Base-by-base conservation (phyloP, 1,140 invertebrate species). In the Rhyzopertha dominica region DNA sequence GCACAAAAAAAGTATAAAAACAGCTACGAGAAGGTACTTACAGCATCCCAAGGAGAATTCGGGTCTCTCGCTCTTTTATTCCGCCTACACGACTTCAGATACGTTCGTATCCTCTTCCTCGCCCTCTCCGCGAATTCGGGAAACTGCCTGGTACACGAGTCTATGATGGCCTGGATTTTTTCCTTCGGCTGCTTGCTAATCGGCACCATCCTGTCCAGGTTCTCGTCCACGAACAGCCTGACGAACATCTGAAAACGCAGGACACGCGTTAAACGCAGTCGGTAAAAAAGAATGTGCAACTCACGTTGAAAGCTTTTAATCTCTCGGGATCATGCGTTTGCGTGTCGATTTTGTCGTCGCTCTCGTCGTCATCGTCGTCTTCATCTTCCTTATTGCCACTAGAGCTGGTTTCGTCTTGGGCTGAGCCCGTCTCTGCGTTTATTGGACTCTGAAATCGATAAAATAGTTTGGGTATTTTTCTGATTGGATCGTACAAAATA, bases 101-200 rank as follows among this genome's bases (percentile, higher is more conserved):
- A 97, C 32, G 94, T 96, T 57, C 93, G 76, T 62, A 97, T 95
- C 37, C 94, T 75, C 74, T 97, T 96, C 49, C 93, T 77, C 30
- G 93, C 90, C 42, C 94, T 76, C 66, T 95, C 90, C 25, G 90
- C 88, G 66, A 95, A 96, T 74, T 96, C 93, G 28, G 94, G 94
- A 67, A 97, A 97, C 71, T 97, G 94, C 55, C 93, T 76, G 43
- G 90, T 89, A 71, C 94, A 97, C 4, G 92, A 95, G 64, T 97
- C 93, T 55, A 97, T 92, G 62, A 97, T 97, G 7, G 93, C 93
- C 66, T 96, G 92, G 50, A 97, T 93, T 75, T 96, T 97, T 66
- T 96, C 93, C 67, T 96, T 96, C 3, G 94, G 93, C 70, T 97
- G 94, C 66, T 95, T 95, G 19, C 91, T 95, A 61, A 96, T 97